A percentile compares a stretch with the other conserved stretches of the same genome.
phyloP scores from a whole-genome alignment of 2,113 vertebrate genomes.

The Xenopus laevis region DNA sequence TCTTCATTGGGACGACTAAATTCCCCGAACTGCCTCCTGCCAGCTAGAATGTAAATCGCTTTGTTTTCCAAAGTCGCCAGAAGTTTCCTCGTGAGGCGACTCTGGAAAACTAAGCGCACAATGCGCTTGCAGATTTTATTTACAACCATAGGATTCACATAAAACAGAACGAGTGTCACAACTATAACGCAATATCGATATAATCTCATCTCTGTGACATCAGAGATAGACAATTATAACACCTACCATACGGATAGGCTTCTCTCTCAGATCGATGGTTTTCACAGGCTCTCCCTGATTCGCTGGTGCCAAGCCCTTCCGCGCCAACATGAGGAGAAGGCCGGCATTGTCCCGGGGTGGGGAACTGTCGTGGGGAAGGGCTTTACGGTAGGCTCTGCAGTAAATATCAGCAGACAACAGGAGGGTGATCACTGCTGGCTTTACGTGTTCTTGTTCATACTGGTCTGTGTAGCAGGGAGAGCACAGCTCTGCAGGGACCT shows the following conservation, averaged over 20 bases:
- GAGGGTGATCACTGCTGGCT: constrained; percentile 81
- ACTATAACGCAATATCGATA: too few species aligned
- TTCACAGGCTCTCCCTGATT: constrained; percentile 68
- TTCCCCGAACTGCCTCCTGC: too few species aligned
- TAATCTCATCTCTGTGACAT: too few species aligned
- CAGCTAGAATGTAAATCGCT: too few species aligned
- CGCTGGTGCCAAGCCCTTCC: constrained; percentile 64
- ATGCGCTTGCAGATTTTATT: too few species aligned
- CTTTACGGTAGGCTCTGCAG: constrained; percentile 75
- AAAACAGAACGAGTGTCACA: too few species aligned
- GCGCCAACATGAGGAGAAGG: constrained; percentile 70
- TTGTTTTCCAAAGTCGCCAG: too few species aligned
- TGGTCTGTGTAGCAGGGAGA: constrained; percentile 90
- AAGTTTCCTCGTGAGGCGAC: too few species aligned
- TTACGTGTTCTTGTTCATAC: constrained; percentile 90
- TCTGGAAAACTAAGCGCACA: too few species aligned
- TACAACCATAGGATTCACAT: too few species aligned
- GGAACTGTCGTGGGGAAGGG: constrained; percentile 54
- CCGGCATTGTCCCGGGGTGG: constrained; percentile 65
- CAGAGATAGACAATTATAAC: too few species aligned
- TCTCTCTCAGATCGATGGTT: constrained; percentile 73
- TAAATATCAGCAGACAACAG: constrained; percentile 84
- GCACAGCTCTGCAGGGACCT: constrained; percentile 81
- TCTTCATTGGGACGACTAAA: too few species aligned
- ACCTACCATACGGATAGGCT: constrained; percentile 87